These are phyloP conservation scores for Passer domesticus DNA, from an alignment of 2,113 vertebrate genomes.

Conservation along the genomic window DNA sequence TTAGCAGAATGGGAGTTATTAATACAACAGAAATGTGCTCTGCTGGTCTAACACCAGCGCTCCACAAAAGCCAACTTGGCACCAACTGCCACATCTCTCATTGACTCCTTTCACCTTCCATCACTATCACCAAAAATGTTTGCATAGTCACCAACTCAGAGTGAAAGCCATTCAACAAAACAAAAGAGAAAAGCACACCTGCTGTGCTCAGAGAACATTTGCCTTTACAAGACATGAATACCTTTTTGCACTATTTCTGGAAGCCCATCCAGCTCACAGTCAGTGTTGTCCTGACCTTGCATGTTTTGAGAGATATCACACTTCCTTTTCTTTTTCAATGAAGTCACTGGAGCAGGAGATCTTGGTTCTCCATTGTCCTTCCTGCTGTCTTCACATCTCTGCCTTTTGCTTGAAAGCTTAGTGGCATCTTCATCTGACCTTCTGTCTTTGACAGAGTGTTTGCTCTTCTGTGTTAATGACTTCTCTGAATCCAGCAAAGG, in stretches of 20 bases:
- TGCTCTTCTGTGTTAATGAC: neutral
- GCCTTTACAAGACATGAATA: constrained; percentile 7
- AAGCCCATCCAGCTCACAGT: constrained; percentile 80
- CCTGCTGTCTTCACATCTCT: constrained; percentile 40
- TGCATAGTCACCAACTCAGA: neutral
- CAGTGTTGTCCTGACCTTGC: neutral
- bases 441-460: neutral
- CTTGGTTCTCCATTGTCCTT: neutral
- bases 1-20: neutral
- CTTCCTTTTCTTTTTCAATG: constrained; percentile 77
- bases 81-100: neutral
- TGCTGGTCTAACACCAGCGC: neutral
- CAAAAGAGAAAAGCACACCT: neutral
- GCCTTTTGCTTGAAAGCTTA: constrained; percentile 76
- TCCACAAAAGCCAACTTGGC: neutral
- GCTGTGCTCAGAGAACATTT: neutral
- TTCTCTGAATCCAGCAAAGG: neutral
- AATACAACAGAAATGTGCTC: neutral
- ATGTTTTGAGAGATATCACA: constrained; percentile 1
- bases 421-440: constrained; percentile 40
- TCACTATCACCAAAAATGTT: neutral
- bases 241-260: constrained; percentile 86
- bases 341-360: constrained; percentile 66
- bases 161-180: neutral
- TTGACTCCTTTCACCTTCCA: neutral